Evolutionary conservation across 1,140 invertebrate genomes (phyloP).

Genomic region (Metaphire vulgaris): DNA sequence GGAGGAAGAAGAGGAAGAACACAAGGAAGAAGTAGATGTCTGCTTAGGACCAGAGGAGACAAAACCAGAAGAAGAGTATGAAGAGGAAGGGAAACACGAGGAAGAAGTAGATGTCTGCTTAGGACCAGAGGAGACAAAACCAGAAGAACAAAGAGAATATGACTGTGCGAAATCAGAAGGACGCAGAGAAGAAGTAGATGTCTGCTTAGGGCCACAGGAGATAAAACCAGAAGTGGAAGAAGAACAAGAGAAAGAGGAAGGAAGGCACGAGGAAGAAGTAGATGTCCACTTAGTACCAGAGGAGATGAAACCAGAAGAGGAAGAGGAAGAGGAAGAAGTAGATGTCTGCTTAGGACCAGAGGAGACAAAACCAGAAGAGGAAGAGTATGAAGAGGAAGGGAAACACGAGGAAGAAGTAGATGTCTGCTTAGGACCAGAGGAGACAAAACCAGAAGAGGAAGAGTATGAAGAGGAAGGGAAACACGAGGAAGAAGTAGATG

Average conservation of each 20-base stretch:
- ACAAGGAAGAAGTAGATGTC: not conserved
- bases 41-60: too few relatives aligned
- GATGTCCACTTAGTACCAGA: not conserved
- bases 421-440: not conserved
- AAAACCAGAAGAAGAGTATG: not conserved
- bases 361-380: not conserved
- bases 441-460: not conserved
- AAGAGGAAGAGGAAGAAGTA: not conserved
- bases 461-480: not conserved
- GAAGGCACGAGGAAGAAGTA: too few relatives aligned
- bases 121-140: too few relatives aligned
- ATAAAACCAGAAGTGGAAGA: not conserved
- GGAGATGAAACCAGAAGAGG: not conserved
- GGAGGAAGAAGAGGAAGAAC: not conserved
- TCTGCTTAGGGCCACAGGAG: too few relatives aligned
- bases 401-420: not conserved
- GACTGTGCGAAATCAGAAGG: too few relatives aligned
- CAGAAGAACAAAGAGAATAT: too few relatives aligned
- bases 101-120: too few relatives aligned
- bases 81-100: not conserved
- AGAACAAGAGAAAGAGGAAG: not conserved
- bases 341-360: not conserved
- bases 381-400: too few relatives aligned
- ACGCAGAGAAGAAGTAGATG: too few relatives aligned
- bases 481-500: too few relatives aligned